These are phyloP conservation scores for Drosophila austrosaltans DNA, from an alignment of 2,888 invertebrate species.

Conservation along the genomic window DNA sequence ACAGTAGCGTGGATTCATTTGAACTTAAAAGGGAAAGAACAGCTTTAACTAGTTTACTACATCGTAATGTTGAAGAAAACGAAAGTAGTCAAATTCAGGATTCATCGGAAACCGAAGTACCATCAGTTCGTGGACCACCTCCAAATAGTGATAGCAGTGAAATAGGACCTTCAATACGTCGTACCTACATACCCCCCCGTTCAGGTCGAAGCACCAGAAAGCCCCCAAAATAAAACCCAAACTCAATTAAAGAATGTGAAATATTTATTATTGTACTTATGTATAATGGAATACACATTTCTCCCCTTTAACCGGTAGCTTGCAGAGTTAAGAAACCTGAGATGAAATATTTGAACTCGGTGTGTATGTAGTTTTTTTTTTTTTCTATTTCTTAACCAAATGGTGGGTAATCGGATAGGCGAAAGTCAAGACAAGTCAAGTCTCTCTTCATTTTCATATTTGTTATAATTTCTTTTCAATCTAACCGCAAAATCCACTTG, in stretches of 20 bases:
- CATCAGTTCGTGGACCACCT: too few relatives aligned
- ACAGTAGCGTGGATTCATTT: neutral
- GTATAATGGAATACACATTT: too few relatives aligned
- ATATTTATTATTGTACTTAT: neutral
- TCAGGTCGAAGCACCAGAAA: neutral
- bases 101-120: too few relatives aligned
- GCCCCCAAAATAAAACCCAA: neutral
- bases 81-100: neutral
- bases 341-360: conserved; percentile 44
- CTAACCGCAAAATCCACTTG: conserved; percentile 18
- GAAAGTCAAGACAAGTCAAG: conserved; percentile 58
- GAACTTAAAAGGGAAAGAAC: neutral
- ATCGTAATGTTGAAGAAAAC: neutral
- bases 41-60: too few relatives aligned
- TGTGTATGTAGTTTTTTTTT: conserved; percentile 26
- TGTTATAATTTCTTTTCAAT: conserved; percentile 24
- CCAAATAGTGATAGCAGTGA: neutral
- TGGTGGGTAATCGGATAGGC: conserved; percentile 69
- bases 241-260: neutral
- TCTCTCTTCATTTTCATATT: conserved; percentile 11
- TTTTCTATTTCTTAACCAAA: conserved; percentile 26
- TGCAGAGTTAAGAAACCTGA: conserved; percentile 37
- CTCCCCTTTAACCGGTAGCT: conserved; percentile 1
- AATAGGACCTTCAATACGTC: neutral
- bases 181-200: neutral